Conservation (phyloP, 1,140 invertebrate genomes). For the Belonocnema kinseyi region DNA sequence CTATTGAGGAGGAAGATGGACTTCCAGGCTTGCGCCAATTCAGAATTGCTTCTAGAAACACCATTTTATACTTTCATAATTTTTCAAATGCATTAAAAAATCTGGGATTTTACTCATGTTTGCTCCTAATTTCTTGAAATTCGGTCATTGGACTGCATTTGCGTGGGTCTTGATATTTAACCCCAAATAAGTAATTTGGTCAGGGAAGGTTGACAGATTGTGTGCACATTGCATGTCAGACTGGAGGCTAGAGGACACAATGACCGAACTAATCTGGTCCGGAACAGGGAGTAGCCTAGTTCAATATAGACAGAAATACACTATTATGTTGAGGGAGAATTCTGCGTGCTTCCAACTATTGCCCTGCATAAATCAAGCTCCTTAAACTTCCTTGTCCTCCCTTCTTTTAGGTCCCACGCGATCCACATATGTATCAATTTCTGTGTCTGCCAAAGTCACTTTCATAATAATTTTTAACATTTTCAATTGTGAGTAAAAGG, state of each 20-base stretch:
- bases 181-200: conserved; percentile 30
- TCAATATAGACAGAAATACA: conserved; percentile 66
- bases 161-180: background rate
- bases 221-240: conserved; percentile 48
- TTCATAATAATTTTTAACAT: background rate
- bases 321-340: conserved; percentile 51
- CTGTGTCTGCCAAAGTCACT: background rate
- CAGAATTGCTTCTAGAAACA: no score
- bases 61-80: no score
- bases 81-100: no score
- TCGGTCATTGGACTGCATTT: background rate
- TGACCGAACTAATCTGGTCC: conserved; percentile 68
- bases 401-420: background rate
- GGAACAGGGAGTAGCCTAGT: conserved; percentile 58
- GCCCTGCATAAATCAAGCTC: conserved; percentile 60
- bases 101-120: no score
- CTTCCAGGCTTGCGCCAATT: no score
- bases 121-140: background rate
- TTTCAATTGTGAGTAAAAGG: no score
- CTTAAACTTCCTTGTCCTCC: background rate
- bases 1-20: background rate
- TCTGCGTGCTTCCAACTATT: conserved; percentile 57
- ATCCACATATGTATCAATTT: background rate
- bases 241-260: conserved; percentile 48
- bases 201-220: conserved; percentile 60